Evolutionary conservation across 2,888 invertebrate genomes (phyloP).

Genomic region (Lasioglossum lativentre): DNA sequence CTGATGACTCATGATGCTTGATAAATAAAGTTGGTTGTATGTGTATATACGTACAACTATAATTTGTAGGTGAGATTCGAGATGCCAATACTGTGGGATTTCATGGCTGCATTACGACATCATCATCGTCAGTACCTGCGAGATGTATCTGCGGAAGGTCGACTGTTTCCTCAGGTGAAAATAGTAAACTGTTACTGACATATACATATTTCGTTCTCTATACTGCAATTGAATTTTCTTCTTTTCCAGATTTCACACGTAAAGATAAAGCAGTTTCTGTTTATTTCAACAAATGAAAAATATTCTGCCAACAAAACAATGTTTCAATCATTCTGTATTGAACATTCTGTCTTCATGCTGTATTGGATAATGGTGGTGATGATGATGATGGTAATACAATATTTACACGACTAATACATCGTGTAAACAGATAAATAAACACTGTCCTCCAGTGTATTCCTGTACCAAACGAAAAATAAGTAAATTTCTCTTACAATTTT

Average conservation of each 20-base stretch:
- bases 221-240: background rate
- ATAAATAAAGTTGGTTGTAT: background rate
- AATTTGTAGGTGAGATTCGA: background rate
- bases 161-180: slow-evolving; percentile 2
- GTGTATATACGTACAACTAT: background rate
- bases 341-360: too few relatives aligned
- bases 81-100: background rate
- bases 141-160: background rate
- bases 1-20: too few relatives aligned
- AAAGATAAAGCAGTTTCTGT: background rate
- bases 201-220: background rate
- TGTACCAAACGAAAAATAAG: background rate
- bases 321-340: too few relatives aligned
- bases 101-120: slow-evolving; percentile 7
- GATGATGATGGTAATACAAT: background rate
- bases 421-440: background rate
- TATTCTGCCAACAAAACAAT: background rate
- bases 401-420: too few relatives aligned
- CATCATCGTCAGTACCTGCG: background rate
- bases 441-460: background rate
- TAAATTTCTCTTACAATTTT: background rate
- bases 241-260: background rate
- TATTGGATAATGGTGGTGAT: background rate
- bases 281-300: background rate
- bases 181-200: background rate